Evolutionary conservation across 2,888 invertebrate species (phyloP), one percentile per base, ranked within the genome.

Genomic region (Lepidocyrtoides sp.): DNA sequence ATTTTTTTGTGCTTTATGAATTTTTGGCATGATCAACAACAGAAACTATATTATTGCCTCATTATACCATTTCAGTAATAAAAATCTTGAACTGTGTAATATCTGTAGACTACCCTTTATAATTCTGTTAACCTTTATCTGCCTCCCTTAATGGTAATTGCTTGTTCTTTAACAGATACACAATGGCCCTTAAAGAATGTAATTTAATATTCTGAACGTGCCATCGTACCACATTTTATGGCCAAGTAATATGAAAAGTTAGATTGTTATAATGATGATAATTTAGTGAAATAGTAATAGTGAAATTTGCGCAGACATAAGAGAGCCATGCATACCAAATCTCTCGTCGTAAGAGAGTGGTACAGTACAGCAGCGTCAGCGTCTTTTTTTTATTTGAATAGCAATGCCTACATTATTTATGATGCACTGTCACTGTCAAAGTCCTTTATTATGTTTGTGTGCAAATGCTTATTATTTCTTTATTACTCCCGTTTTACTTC

Each of bases 241-340:
- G 44, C 44, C 41, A 44, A 57, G 36, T 57, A 60, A 83, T 44
- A 63, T 8, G 41, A 1, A 17, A 17, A 36, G 36, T 8, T 36
- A 17, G 36, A 36, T 2, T 57, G 4, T 63, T 8, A 23, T 1
- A 41, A 36, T 36, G n/a, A 66, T 2, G 32, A 4, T 36, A 17
- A 77, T 66, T 63, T 75, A 69, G 54, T 17, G 32, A 23, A 48
- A 48, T 23, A 57, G 8, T 48, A 57, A 7, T 17, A 32, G 32
- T 69, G 4, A 36, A 54, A 89, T 89, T 89, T 89, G 83, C 89
- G 83, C 83, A 83, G 88, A 72, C 60, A 36, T 36, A 36, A 36
- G 2, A 57, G 20, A 23, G 72, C 32, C 41, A 20, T 84, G 51
- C 36, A 85, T 60, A 82, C 51, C 48, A 66, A 69, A 63, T 44